Base-by-base conservation (phyloP, 2,888 invertebrate species). In the Aspidiotus rigidus region DNA sequence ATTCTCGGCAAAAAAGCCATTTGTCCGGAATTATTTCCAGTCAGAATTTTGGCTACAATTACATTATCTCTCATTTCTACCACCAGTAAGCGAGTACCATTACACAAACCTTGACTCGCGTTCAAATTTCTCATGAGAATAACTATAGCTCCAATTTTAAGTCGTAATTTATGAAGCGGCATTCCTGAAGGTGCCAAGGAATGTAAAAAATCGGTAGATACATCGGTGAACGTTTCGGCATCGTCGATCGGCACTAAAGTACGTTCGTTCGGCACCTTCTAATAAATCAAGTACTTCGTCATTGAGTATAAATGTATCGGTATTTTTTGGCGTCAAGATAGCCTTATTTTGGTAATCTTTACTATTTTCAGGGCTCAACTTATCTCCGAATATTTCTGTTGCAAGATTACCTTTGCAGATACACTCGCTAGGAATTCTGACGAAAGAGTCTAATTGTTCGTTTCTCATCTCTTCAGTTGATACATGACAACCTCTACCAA, bases 301-400 rank as follows among this genome's bases (percentile, higher is more conserved):
- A 56, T 56, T 56, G 2, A 56, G 16, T 2, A 3, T 16, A 10
- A 56, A 16, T 1, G 56, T 56, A 56, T 56, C 56, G 5, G 3
- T 16, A 56, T 56, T 56, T 56, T n/a, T 11, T 15, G 56, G 56
- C 13, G 56, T 17, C 7, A 56, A 56, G 6, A 56, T 56, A 16
- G 56, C 56, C 16, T 56, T 56, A 15, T 56, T 56, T 56, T 56
- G 13, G 17, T 56, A 56, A 56, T 16, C 16, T 56, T 56, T 16
- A 13, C n/a, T 10, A 11, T 56, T 9, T n/a, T 17, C 56, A 15
- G 56, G 56, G 7, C 10, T 16, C 10, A 56, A 17, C 10, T 16
- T 56, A 3, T 56, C 3, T 3, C 56, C 56, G 7, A 56, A 56
- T 56, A 56, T 56, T 16, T 56, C 56, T 13, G n/a, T 17, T 56